Base-by-base conservation (phyloP, 2,797 vertebrate species). In the Glyptemys insculpta region DNA sequence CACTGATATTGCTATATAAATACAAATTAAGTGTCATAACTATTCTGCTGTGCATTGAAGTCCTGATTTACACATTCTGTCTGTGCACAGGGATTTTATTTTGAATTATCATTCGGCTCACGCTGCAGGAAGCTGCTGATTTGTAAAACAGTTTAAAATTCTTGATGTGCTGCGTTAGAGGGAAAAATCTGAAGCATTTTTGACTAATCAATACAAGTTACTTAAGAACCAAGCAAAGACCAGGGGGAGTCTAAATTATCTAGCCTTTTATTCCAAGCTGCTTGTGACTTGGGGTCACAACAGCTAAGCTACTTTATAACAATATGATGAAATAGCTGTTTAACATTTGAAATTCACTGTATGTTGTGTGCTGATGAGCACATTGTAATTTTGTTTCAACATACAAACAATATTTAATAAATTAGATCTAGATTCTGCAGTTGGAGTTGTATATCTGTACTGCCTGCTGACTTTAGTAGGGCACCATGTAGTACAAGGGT, bases 21-120 rank as follows among this genome's bases (percentile, higher is more conserved):
- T 2, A 7, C 34, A 4, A 50, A 0, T 1, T 44, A 0, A 0
- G 0, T 52, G 41, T 5, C 14, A 34, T 54, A n/a, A 21, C 79
- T 76, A 3, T 56, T 85, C 54, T 11, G 3, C 37, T 10, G 0
- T 0, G 1, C n/a, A 18, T 27, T 3, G 29, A 11, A 31, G 2
- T 27, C 31, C 34, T 34, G 19, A 23, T 81, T 11, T 62, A 21
- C 68, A 10, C 8, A 0, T 62, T 37, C 41, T 56, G 11, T 0
- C 0, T 6, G 29, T 19, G 3, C 29, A 8, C 0, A 0, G 10
- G 84, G 16, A 27, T 23, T 15, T 80, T 14, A 29, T 7, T 18
- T 11, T 0, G 6, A 57, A 25, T 23, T 62, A 18, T 10, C 76
- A 3, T 54, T 80, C 15, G 23, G 6, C n/a, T 90, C 21, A 34